Conservation (phyloP, 2,113 vertebrate genomes). For the Podarcis cretensis region DNA sequence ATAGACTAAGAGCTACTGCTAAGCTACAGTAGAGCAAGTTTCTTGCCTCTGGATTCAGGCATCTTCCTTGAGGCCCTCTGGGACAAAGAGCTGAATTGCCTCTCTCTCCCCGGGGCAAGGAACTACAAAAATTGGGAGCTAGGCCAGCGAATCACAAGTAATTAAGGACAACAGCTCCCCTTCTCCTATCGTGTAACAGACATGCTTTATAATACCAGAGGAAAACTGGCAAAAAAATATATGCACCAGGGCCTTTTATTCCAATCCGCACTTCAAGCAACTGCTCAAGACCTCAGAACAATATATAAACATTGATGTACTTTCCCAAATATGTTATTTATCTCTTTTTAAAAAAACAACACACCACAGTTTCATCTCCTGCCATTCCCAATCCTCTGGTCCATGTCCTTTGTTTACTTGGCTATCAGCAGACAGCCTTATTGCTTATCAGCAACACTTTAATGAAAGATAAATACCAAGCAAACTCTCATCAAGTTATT, state of each 20-base stretch:
- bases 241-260: background rate
- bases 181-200: background rate
- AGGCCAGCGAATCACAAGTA: background rate
- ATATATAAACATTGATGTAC: background rate
- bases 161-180: background rate
- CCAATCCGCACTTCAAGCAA: conserved; percentile 18
- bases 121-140: background rate
- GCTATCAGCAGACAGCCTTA: background rate
- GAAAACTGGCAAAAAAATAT: background rate
- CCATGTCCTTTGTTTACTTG: background rate
- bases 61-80: background rate
- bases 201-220: background rate
- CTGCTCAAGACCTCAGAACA: background rate
- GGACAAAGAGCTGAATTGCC: too few species aligned
- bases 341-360: background rate
- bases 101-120: too few species aligned
- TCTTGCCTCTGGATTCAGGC: background rate
- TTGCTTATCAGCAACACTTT: background rate
- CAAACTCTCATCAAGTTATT: conserved; percentile 21
- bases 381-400: background rate
- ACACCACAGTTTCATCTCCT: background rate
- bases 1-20: background rate
- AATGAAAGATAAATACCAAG: background rate
- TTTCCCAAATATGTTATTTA: background rate
- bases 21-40: background rate